Conservation (phyloP, 2,797 vertebrate species). For the Cossypha dichroa region DNA sequence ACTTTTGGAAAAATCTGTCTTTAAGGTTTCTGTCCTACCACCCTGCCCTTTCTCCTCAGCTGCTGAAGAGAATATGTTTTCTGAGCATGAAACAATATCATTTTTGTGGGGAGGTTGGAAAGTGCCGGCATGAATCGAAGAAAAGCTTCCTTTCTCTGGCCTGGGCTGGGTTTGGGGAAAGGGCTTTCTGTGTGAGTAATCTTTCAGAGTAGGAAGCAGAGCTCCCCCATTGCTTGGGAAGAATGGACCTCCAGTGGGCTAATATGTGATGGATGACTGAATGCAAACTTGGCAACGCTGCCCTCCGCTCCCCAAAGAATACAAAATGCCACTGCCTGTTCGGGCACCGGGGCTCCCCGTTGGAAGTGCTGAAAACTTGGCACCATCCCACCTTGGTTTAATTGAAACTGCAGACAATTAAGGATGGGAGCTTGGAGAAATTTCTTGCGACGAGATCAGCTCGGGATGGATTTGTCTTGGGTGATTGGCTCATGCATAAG, state of each 20-base stretch:
- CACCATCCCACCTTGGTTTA: slow-evolving; percentile 30
- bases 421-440: slow-evolving; percentile 35
- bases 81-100: slow-evolving; percentile 55
- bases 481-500: neutral
- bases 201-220: slow-evolving; percentile 59
- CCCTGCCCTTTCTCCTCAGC: neutral
- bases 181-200: slow-evolving; percentile 62
- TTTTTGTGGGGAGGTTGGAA: slow-evolving; percentile 56
- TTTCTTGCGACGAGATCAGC: slow-evolving; percentile 13
- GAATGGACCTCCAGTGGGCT: slow-evolving; percentile 51
- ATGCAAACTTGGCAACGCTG: slow-evolving; percentile 55
- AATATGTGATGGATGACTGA: slow-evolving; percentile 58
- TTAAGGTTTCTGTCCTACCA: slow-evolving; percentile 19
- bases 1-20: neutral
- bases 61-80: slow-evolving; percentile 49
- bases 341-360: neutral
- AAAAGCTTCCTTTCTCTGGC: slow-evolving; percentile 57
- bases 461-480: slow-evolving; percentile 36
- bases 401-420: slow-evolving; percentile 58
- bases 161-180: slow-evolving; percentile 26
- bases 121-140: neutral
- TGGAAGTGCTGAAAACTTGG: slow-evolving; percentile 41
- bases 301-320: slow-evolving; percentile 29
- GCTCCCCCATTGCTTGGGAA: slow-evolving; percentile 62
- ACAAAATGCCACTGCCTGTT: slow-evolving; percentile 51